Evolutionary conservation across 2,888 invertebrate genomes (phyloP).

Genomic region (Sycophila texana): DNA sequence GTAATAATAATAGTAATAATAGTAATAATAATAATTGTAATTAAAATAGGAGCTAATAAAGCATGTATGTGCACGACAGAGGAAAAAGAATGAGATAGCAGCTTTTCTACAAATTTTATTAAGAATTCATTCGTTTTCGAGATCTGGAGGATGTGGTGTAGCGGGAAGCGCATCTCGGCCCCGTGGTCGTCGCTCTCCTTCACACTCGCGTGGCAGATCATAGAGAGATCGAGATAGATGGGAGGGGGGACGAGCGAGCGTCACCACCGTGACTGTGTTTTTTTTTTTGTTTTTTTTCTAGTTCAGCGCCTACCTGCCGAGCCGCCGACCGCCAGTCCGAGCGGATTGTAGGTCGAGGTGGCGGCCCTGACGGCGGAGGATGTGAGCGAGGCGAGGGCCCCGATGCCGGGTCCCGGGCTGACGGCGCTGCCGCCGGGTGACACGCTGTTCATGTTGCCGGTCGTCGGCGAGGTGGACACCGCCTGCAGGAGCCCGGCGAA

Average conservation of each 20-base stretch:
- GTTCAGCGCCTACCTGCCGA: conserved; percentile 83
- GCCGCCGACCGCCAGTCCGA: conserved; percentile 87
- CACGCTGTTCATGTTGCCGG: conserved; percentile 63
- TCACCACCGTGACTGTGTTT: conserved; percentile 1
- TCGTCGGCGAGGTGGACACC: conserved; percentile 68
- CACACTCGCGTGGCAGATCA: conserved; percentile 12
- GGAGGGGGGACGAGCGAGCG: too few relatives aligned
- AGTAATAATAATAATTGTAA: too few relatives aligned
- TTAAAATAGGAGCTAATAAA: conserved; percentile 40
- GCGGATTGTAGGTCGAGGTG: conserved; percentile 88
- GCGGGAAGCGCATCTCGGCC: conserved; percentile 75
- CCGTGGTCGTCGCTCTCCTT: conserved; percentile 54
- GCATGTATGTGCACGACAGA: conserved; percentile 45
- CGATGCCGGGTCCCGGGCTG: conserved; percentile 74
- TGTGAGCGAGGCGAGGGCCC: conserved; percentile 73
- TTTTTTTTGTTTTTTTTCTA: not conserved
- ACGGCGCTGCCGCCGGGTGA: conserved; percentile 65
- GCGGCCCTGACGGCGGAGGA: conserved; percentile 73
- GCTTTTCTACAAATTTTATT: conserved; percentile 28
- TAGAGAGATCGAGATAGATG: conserved; percentile 30
- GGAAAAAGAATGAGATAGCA: conserved; percentile 51
- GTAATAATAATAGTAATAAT: too few relatives aligned
- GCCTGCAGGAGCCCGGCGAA: conserved; percentile 74
- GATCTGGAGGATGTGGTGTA: conserved; percentile 69
- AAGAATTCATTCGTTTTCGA: conserved; percentile 7